A percentile compares a stretch with the other conserved stretches of the same genome.
Evolutionary conservation across 2,888 invertebrate species (phyloP).

Genomic region (Hypolimnas misippus): DNA sequence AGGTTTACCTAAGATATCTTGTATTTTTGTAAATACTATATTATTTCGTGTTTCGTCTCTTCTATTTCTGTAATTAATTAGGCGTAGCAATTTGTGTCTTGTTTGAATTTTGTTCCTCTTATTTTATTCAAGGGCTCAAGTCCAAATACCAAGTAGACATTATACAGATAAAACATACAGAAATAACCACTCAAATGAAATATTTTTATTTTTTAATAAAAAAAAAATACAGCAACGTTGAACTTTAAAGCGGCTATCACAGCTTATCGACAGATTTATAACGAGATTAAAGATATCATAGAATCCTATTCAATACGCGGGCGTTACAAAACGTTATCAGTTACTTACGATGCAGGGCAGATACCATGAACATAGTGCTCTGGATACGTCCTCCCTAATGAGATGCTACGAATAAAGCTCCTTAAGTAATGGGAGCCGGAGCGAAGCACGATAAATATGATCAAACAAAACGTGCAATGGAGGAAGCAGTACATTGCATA

Average conservation of each 20-base stretch:
- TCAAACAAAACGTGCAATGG: conserved; percentile 71
- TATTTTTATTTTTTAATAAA: conserved; percentile 17
- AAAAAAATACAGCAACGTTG: conserved; percentile 27
- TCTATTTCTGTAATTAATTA: no score
- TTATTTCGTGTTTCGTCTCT: no score
- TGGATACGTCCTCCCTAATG: conserved; percentile 68
- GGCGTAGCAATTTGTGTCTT: no score
- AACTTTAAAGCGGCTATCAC: conserved; percentile 35
- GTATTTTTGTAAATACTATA: no score
- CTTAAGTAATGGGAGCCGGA: conserved; percentile 65
- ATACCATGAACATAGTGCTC: conserved; percentile 58
- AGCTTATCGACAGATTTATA: conserved; percentile 44
- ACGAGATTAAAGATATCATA: conserved; percentile 48
- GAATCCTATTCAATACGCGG: conserved; percentile 41
- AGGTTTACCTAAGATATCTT: no score
- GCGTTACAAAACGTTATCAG: conserved; percentile 47
- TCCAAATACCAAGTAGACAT: not conserved
- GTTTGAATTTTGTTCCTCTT: not conserved
- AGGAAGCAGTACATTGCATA: conserved; percentile 77
- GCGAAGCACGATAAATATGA: conserved; percentile 72
- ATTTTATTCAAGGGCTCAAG: not conserved
- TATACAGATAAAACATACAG: not conserved
- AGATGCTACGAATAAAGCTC: conserved; percentile 55
- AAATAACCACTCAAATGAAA: conserved; percentile 4
- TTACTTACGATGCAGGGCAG: conserved; percentile 50